Percentiles rank a stretch among this genome's conserved stretches.
Evolutionary conservation across 53 echinoderm and acorn worm genomes (phyloP).

Genomic region (Stichopus horrens): DNA sequence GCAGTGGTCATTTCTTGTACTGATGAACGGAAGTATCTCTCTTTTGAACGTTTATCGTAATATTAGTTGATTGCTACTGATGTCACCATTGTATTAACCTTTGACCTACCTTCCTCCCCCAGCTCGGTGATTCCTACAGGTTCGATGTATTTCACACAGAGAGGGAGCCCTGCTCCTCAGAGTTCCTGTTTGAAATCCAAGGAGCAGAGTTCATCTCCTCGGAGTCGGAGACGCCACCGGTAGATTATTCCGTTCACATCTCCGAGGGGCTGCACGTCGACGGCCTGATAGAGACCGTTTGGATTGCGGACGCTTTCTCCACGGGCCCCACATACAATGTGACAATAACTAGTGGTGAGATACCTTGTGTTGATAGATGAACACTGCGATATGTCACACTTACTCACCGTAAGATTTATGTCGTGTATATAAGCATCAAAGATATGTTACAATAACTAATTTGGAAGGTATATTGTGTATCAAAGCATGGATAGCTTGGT

Average conservation of each 20-base stretch:
- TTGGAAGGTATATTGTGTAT: too few relatives aligned
- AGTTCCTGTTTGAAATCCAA: slow-evolving; percentile 74
- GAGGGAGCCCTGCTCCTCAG: slow-evolving; percentile 83
- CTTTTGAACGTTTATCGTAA: too few relatives aligned
- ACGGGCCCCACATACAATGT: slow-evolving; percentile 82
- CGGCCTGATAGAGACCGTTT: slow-evolving; percentile 76
- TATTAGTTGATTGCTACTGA: too few relatives aligned
- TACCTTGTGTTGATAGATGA: neutral
- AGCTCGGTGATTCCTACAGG: slow-evolving; percentile 72
- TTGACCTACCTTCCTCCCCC: neutral
- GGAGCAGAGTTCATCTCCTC: slow-evolving; percentile 61
- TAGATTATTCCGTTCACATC: slow-evolving; percentile 70
- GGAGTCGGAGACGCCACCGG: slow-evolving; percentile 60
- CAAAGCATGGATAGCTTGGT: too few relatives aligned
- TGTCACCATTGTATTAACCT: too few relatives aligned
- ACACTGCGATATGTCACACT: neutral
- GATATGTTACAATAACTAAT: too few relatives aligned
- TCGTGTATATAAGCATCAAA: too few relatives aligned
- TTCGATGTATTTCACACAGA: slow-evolving; percentile 84
- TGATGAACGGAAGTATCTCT: too few relatives aligned
- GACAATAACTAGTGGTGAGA: slow-evolving; percentile 72
- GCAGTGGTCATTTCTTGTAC: too few relatives aligned
- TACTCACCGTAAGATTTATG: neutral
- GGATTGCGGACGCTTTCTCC: slow-evolving; percentile 87
- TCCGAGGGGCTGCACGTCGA: slow-evolving; percentile 68